Evolutionary conservation across 2,888 invertebrate genomes (phyloP).

Genomic region (Brachyptera risi): DNA sequence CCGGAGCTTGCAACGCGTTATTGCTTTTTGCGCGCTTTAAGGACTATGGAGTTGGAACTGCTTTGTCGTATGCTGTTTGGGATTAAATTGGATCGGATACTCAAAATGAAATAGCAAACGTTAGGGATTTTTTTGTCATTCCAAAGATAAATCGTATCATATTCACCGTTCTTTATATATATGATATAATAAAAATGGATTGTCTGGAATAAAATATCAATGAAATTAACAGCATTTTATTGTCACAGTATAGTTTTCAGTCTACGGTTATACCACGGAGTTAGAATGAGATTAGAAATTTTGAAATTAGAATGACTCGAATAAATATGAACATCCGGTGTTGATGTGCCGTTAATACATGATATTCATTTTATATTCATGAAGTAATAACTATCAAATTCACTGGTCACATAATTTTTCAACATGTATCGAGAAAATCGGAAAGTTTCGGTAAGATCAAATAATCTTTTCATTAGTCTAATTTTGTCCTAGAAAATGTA

Average conservation of each 20-base stretch:
- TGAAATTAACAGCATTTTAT: background rate
- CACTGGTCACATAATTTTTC: too few relatives aligned
- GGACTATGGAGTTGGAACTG: constrained; percentile 8
- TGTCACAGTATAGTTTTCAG: background rate
- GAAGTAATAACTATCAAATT: too few relatives aligned
- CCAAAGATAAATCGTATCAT: background rate
- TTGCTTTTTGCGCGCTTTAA: constrained; percentile 10
- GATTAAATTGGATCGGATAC: background rate
- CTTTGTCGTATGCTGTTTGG: background rate
- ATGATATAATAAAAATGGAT: background rate
- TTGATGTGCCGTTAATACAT: background rate
- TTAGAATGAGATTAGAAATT: too few relatives aligned
- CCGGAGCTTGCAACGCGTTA: constrained; percentile 18
- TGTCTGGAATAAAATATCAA: too few relatives aligned
- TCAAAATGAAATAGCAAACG: background rate
- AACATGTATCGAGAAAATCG: too few relatives aligned
- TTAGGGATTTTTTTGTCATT: background rate
- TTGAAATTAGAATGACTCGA: background rate
- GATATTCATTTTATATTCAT: too few relatives aligned
- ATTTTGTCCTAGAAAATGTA: too few relatives aligned
- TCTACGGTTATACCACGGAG: background rate
- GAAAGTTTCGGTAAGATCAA: too few relatives aligned
- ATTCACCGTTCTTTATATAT: background rate
- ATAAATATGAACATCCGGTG: background rate
- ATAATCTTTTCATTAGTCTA: too few relatives aligned